These are phyloP conservation scores for Zoanthus sociatus DNA, from an alignment of 92 coral and sea anemone species.

Conservation along the genomic window DNA sequence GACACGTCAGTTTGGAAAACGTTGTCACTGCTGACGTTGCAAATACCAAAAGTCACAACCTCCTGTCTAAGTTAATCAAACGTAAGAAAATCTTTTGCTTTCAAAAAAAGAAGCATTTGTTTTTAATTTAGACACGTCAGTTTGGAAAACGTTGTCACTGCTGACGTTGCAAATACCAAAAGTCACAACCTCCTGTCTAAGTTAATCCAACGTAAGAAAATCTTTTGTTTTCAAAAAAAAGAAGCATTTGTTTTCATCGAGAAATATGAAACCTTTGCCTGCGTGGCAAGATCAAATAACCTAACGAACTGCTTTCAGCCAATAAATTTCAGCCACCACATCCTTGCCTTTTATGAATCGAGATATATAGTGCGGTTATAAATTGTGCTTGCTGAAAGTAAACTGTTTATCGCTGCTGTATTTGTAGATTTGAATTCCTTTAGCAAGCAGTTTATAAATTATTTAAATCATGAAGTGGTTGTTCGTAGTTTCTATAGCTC, in stretches of 20 bases:
- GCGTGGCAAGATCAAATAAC: slow-evolving; percentile 49
- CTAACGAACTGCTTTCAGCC: neutral
- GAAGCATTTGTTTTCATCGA: neutral
- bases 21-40: slow-evolving; percentile 3
- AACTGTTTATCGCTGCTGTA: neutral
- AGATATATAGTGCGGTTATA: neutral
- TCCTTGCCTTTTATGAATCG: neutral
- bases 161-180: neutral
- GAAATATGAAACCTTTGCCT: slow-evolving; percentile 44
- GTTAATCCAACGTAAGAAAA: neutral
- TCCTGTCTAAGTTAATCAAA: neutral
- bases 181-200: neutral
- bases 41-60: neutral
- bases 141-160: slow-evolving; percentile 18
- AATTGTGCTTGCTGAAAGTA: neutral
- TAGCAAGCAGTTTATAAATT: neutral
- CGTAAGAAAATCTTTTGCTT: neutral
- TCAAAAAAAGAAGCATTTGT: neutral
- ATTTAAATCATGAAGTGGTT: neutral
- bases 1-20: slow-evolving; percentile 21
- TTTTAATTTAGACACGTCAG: neutral
- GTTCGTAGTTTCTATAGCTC: neutral
- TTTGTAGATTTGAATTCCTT: neutral
- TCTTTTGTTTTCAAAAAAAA: neutral
- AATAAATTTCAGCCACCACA: slow-evolving; percentile 16